Percentiles rank a stretch among this genome's conserved stretches.
phyloP scores from a whole-genome alignment of 2,888 invertebrate species.

The Tipula lateralis region DNA sequence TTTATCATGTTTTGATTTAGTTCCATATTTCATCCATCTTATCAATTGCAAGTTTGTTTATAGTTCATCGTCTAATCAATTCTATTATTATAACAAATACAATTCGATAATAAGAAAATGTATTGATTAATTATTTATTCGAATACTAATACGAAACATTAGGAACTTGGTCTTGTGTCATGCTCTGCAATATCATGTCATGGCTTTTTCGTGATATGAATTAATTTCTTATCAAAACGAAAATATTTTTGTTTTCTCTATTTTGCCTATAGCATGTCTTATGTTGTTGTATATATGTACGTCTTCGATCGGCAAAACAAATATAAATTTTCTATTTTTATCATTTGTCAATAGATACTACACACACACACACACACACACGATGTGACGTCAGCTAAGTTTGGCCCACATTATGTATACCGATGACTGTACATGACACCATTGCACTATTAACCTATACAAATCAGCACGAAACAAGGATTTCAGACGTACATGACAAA shows the following conservation, averaged over 20 bases:
- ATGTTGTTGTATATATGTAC: background rate
- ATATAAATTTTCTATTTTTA: background rate
- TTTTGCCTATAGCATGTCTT: background rate
- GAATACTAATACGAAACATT: background rate
- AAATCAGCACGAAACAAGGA: background rate
- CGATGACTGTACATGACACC: no score
- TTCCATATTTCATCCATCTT: background rate
- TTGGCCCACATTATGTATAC: background rate
- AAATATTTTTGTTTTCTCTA: conserved; percentile 1
- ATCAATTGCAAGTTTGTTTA: background rate
- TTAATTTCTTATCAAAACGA: background rate
- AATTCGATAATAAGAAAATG: background rate
- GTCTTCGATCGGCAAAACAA: background rate
- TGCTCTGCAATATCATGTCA: background rate
- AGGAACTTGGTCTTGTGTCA: background rate
- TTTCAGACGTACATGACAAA: background rate
- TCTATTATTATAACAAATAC: background rate
- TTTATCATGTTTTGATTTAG: background rate
- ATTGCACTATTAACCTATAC: background rate
- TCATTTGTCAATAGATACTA: background rate
- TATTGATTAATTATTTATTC: background rate
- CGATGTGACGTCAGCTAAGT: no score
- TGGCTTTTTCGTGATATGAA: background rate
- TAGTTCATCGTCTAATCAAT: background rate
- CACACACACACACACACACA: background rate